Percentiles rank a stretch among this genome's conserved stretches.
Conservation (phyloP, 1,140 invertebrate genomes). For the Drosophila athabasca region DNA sequence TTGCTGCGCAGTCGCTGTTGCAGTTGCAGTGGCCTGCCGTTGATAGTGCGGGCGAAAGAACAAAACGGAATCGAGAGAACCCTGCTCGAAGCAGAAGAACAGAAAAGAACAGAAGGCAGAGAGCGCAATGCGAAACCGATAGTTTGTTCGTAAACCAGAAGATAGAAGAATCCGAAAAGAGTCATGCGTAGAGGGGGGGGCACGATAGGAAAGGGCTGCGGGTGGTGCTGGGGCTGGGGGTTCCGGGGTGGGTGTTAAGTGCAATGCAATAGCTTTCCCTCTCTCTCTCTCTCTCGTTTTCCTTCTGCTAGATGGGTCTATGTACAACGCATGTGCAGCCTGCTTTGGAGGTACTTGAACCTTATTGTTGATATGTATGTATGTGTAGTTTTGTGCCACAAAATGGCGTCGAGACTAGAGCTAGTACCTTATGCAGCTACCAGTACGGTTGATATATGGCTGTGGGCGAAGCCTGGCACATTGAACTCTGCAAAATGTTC, state of each 20-base stretch:
- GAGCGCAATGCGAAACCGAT: constrained; percentile 60
- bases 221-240: background rate
- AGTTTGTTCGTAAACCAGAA: constrained; percentile 36
- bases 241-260: constrained; percentile 50
- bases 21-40: constrained; percentile 33
- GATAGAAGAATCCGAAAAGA: constrained; percentile 40
- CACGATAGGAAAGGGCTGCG: constrained; percentile 6
- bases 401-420: constrained; percentile 57
- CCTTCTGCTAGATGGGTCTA: constrained; percentile 13
- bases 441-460: constrained; percentile 57
- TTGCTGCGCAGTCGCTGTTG: constrained; percentile 18
- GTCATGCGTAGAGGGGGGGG: constrained; percentile 26
- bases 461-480: constrained; percentile 50
- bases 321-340: constrained; percentile 58
- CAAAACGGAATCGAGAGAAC: constrained; percentile 30
- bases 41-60: constrained; percentile 69
- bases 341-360: constrained; percentile 76
- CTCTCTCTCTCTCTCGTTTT: background rate
- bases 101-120: constrained; percentile 30
- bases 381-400: constrained; percentile 39
- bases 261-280: constrained; percentile 10
- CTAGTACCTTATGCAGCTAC: constrained; percentile 43
- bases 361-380: constrained; percentile 42
- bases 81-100: constrained; percentile 40
- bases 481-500: constrained; percentile 48